Evolutionary conservation across 1,140 invertebrate species (phyloP).

Genomic region (Gonatopus flavifemur): DNA sequence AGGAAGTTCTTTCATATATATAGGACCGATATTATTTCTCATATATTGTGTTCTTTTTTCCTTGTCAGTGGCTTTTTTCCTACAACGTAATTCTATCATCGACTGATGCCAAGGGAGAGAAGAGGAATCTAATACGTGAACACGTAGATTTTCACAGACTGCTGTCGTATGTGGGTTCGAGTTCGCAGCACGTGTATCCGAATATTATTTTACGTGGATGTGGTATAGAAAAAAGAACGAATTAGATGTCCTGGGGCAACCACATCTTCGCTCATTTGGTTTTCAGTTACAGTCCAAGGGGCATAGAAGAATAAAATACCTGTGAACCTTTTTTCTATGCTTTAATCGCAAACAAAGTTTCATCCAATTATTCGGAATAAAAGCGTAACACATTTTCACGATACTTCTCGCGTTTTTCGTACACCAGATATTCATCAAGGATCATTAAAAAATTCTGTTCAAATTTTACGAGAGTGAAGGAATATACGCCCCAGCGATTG

Average conservation of each 20-base stretch:
- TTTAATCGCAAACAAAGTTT: no score
- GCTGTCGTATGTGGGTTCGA: constrained; percentile 14
- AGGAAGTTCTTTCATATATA: no score
- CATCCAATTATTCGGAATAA: constrained; percentile 23
- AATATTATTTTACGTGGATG: constrained; percentile 35
- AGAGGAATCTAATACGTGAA: constrained; percentile 31
- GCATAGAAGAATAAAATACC: no score
- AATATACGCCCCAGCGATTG: no score
- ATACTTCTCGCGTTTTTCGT: background rate
- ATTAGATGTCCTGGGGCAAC: constrained; percentile 45
- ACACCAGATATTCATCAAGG: constrained; percentile 12
- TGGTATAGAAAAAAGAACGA: constrained; percentile 33
- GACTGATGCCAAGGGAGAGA: no score
- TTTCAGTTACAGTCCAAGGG: constrained; percentile 47
- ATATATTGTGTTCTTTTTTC: no score
- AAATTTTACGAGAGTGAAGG: no score
- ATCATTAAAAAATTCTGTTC: constrained; percentile 14
- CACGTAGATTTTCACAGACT: constrained; percentile 30
- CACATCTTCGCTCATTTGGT: constrained; percentile 31
- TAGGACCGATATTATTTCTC: no score
- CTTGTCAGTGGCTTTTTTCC: no score
- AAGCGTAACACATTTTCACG: constrained; percentile 44
- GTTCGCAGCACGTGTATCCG: constrained; percentile 24
- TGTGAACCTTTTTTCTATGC: no score
- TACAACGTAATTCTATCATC: constrained; percentile 26